Evolutionary conservation across 2,888 invertebrate genomes (phyloP).

Genomic region (Microdon myrmicae): DNA sequence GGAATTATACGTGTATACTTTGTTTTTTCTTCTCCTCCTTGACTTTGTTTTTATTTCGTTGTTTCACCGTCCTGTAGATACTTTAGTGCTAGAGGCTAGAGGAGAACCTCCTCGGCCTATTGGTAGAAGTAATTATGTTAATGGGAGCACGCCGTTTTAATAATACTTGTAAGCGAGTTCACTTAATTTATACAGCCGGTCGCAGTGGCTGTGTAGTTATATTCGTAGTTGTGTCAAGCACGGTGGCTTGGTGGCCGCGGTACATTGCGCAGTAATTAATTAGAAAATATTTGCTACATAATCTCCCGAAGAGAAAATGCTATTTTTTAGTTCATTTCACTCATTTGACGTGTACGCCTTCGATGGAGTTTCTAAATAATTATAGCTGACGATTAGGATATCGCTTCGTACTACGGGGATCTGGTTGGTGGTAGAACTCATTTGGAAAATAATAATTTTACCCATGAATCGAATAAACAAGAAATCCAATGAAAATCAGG

Average conservation of each 20-base stretch:
- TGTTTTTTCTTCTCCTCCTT: conserved; percentile 6
- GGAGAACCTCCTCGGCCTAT: conserved; percentile 15
- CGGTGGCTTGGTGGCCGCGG: conserved; percentile 28
- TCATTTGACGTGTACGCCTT: too few relatives aligned
- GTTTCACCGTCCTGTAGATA: background rate
- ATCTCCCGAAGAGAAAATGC: background rate
- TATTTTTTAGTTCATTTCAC: too few relatives aligned
- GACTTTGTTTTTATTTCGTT: conserved; percentile 11
- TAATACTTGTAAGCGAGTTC: conserved; percentile 17
- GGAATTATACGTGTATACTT: conserved; percentile 3
- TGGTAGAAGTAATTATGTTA: conserved; percentile 40
- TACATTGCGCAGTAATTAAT: conserved; percentile 39
- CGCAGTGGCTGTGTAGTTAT: conserved; percentile 6
- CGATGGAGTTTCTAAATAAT: conserved; percentile 28
- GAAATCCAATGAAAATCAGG: too few relatives aligned
- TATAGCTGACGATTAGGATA: conserved; percentile 26
- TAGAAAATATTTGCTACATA: conserved; percentile 35
- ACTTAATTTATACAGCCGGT: conserved; percentile 32
- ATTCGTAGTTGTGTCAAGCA: conserved; percentile 14
- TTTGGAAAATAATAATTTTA: too few relatives aligned
- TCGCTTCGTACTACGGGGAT: too few relatives aligned
- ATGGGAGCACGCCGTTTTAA: conserved; percentile 38
- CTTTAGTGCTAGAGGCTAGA: conserved; percentile 14
- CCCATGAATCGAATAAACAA: too few relatives aligned
- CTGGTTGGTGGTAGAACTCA: too few relatives aligned